These are phyloP conservation scores for Colinus virginianus DNA, from an alignment of 2,113 vertebrate species.

Conservation along the genomic window DNA sequence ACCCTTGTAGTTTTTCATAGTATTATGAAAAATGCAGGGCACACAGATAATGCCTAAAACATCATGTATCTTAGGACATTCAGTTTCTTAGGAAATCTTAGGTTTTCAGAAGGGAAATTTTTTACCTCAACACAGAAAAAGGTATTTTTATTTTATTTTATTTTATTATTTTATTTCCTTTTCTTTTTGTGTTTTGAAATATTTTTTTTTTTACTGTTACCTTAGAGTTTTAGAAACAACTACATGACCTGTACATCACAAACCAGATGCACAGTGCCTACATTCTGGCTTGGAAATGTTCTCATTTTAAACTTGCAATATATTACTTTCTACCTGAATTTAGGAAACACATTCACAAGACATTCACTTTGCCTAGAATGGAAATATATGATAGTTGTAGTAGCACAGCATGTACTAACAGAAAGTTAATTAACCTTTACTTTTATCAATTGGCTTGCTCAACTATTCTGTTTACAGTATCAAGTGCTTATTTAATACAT, in stretches of 20 bases:
- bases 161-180: background rate
- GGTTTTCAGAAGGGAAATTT: background rate
- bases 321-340: background rate
- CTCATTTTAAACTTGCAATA: background rate
- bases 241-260: background rate
- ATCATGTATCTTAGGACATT: background rate
- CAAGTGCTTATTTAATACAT: constrained; percentile 59
- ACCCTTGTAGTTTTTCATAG: background rate
- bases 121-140: background rate
- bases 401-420: background rate
- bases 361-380: constrained; percentile 6
- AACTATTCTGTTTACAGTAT: constrained; percentile 46
- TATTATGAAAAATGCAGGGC: background rate
- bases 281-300: background rate
- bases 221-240: background rate
- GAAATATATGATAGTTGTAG: background rate
- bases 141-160: background rate
- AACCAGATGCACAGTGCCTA: background rate
- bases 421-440: constrained; percentile 31
- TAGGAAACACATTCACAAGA: background rate
- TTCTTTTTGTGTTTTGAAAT: background rate
- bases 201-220: background rate
- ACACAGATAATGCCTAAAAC: background rate
- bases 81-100: background rate
- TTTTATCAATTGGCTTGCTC: constrained; percentile 54